phyloP scores from a whole-genome alignment of 2,797 vertebrate species.

The Melanogrammus aeglefinus region DNA sequence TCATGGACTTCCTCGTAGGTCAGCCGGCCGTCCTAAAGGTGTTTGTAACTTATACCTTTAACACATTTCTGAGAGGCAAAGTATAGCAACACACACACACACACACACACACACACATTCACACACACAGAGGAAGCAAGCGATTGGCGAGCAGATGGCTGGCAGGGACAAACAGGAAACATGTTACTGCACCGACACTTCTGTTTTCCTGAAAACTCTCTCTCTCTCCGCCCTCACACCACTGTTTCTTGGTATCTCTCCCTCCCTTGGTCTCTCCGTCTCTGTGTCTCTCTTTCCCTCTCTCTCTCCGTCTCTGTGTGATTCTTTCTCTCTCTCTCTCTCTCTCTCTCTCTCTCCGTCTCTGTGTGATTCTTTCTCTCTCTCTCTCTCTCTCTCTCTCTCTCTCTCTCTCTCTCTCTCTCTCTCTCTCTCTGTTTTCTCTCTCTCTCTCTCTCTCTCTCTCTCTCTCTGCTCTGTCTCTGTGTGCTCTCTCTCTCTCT shows the following conservation, averaged over 20 bases:
- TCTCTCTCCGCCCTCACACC: neutral
- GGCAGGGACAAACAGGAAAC: slow-evolving; percentile 63
- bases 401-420: neutral
- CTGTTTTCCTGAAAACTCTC: slow-evolving; percentile 23
- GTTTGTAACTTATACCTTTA: too few relatives aligned
- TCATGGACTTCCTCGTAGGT: too few relatives aligned
- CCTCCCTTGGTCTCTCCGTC: neutral
- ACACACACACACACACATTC: neutral
- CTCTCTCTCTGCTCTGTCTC: neutral
- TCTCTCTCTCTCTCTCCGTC: neutral
- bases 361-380: neutral
- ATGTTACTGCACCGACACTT: slow-evolving; percentile 52
- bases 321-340: neutral
- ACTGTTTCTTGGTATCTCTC: neutral
- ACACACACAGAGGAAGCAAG: slow-evolving; percentile 41
- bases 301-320: neutral
- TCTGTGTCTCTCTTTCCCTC: neutral
- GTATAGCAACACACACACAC: neutral
- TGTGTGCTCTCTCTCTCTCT: neutral
- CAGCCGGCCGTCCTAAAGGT: too few relatives aligned
- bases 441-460: neutral
- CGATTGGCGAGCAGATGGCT: slow-evolving; percentile 55
- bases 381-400: neutral
- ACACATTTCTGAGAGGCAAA: too few relatives aligned
- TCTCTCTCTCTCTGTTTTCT: neutral